Conservation (phyloP, 2,113 vertebrate species). For the Myodes glareolus region DNA sequence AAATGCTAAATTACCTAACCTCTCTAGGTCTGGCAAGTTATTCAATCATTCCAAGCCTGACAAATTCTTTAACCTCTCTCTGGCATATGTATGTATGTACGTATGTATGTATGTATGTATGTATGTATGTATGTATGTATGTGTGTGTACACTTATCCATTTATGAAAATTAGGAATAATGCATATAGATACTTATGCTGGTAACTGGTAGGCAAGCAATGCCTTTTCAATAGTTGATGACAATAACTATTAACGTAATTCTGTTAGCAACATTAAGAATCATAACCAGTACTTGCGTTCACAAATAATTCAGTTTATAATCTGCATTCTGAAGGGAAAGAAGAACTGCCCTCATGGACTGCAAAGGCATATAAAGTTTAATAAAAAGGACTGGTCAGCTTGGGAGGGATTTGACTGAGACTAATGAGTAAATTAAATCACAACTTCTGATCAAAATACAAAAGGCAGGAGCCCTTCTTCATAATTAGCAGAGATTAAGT, state of each 20-base stretch:
- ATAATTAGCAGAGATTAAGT: not conserved
- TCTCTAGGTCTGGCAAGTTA: not conserved
- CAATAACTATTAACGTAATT: not conserved
- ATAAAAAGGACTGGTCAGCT: not conserved
- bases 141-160: too few species aligned
- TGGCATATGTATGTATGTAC: too few species aligned
- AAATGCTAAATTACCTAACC: not conserved
- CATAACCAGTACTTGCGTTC: not conserved
- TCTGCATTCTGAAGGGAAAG: constrained; percentile 5
- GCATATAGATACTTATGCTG: not conserved
- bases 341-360: not conserved
- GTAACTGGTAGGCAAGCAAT: not conserved
- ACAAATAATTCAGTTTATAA: constrained; percentile 20
- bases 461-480: not conserved
- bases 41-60: not conserved
- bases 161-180: not conserved
- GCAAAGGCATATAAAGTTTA: not conserved
- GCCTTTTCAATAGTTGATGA: not conserved
- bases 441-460: not conserved
- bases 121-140: too few species aligned
- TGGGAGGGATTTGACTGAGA: not conserved
- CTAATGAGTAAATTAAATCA: not conserved
- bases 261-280: not conserved
- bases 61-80: not conserved
- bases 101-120: too few species aligned